phyloP scores from a whole-genome alignment of 2,797 vertebrate species.

The Dendrocincla tyrannina region DNA sequence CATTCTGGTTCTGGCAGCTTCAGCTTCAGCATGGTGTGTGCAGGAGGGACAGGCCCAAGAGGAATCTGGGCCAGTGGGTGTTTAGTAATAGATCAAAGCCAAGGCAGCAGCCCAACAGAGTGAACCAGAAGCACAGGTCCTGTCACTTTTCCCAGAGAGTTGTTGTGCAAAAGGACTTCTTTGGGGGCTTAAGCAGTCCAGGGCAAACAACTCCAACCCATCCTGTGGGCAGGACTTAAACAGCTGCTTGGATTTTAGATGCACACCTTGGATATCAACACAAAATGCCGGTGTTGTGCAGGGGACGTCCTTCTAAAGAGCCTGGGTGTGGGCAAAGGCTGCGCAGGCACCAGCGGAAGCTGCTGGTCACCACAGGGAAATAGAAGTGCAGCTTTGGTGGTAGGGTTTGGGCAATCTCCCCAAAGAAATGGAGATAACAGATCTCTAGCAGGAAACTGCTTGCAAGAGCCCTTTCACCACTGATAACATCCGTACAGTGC shows the following conservation, averaged over 20 bases:
- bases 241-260: not conserved
- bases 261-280: not conserved
- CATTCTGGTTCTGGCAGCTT: not conserved
- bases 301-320: not conserved
- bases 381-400: not conserved
- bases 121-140: not conserved
- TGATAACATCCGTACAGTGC: not conserved
- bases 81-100: not conserved
- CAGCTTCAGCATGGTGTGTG: not conserved
- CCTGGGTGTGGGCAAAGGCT: not conserved
- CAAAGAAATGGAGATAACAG: not conserved
- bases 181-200: not conserved
- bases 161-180: not conserved
- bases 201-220: not conserved
- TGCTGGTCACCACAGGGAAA: not conserved
- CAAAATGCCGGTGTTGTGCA: accelerated
- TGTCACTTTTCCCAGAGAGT: not conserved
- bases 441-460: constrained; percentile 18
- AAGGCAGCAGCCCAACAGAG: not conserved
- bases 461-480: not conserved
- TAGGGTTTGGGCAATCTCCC: not conserved
- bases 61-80: not conserved
- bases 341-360: not conserved
- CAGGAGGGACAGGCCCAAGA: not conserved
- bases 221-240: not conserved